Evolutionary conservation across 1,140 invertebrate genomes (phyloP), one percentile per base, ranked within the genome.

Genomic region (Zaprionus kolodkinae): DNA sequence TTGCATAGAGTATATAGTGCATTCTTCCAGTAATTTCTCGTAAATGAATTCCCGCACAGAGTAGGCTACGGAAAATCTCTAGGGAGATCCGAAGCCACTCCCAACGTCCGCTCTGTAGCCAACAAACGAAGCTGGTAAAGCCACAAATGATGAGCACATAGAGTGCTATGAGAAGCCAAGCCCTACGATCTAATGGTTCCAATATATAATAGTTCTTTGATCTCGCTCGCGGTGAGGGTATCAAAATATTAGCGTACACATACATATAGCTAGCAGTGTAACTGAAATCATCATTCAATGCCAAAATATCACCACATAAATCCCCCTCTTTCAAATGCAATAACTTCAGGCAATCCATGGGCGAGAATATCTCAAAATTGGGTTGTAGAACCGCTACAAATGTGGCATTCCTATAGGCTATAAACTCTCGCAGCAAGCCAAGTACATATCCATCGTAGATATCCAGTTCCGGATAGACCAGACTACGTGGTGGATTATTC

Each of bases 221-320:
- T 13, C 10, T 63, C n/a, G 68, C 52, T 38, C 27, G n/a, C 0
- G 63, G 27, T 2, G 48, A 56, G 9, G 67, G 52, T 50, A 79
- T 55, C 36, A 76, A 13, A 9, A 79, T 50, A 11, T 76, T 76
- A 33, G 15, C 68, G 63, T 76, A 72, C 57, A 79, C 35, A n/a
- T 64, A 76, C 62, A 27, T 72, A 40, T 72, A 76, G 63, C 76
- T 79, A 4, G 38, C 45, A 2, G 76, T 76, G 6, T 64, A 79
- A 36, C 76, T 72, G 1, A 45, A 30, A 9, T 67, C 30, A 2
- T 35, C 30, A 55, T 2, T 48, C n/a, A n/a, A 48, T 57, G 69
- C 68, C 12, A 79, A 56, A 6, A 79, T 1, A 57, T 76, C 68
- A 0, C 68, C 77, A 30, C 77, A 79, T 3, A 76, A 13, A 5